A percentile compares a stretch with the other conserved stretches of the same genome.
These are phyloP conservation scores for Drosophila siamana DNA, from an alignment of 2,888 invertebrate genomes.

Conservation along the genomic window DNA sequence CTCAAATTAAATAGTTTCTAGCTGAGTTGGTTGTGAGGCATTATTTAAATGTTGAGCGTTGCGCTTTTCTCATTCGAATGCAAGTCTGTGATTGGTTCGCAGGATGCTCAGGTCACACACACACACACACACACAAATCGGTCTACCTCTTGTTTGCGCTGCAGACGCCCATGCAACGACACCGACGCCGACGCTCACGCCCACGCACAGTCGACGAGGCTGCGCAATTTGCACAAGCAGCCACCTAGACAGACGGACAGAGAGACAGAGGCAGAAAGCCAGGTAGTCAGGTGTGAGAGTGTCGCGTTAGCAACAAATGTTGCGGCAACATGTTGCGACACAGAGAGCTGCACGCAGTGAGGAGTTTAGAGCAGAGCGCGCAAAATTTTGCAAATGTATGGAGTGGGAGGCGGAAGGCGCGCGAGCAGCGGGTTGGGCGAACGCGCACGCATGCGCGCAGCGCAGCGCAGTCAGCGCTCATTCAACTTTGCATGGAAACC, in stretches of 20 bases:
- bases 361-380: background rate
- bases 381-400: too few species aligned
- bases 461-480: conserved; percentile 49
- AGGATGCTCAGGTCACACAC: conserved; percentile 33
- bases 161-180: conserved; percentile 15
- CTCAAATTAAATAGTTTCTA: too few species aligned
- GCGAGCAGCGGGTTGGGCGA: background rate
- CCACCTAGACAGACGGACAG: conserved; percentile 31
- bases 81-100: conserved; percentile 45
- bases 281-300: conserved; percentile 21
- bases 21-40: too few species aligned
- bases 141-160: background rate
- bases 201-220: conserved; percentile 54
- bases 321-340: conserved; percentile 48
- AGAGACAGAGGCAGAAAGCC: background rate
- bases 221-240: conserved; percentile 41
- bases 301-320: conserved; percentile 53
- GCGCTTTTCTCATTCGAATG: conserved; percentile 7
- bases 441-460: conserved; percentile 59
- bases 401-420: conserved; percentile 4
- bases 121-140: background rate
- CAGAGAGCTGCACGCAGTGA: background rate
- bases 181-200: conserved; percentile 40
- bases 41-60: background rate
- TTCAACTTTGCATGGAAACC: conserved; percentile 65